Conservation (phyloP, 2,113 vertebrate species). For the Leiothrix lutea region DNA sequence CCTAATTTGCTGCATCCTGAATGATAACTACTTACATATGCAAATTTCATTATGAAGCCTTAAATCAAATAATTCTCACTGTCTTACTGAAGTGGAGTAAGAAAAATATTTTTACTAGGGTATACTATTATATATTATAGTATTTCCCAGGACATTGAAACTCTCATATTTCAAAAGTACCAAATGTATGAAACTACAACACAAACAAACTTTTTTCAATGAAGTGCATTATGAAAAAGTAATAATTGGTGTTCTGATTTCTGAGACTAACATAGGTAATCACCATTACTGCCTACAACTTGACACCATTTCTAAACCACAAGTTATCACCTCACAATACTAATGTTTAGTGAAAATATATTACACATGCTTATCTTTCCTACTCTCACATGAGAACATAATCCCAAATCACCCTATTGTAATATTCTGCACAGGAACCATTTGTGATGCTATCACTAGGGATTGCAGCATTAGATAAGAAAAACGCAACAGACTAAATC, state of each 20-base stretch:
- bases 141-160: background rate
- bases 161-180: background rate
- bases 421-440: background rate
- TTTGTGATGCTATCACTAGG: background rate
- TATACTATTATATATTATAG: background rate
- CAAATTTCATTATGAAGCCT: background rate
- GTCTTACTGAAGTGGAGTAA: background rate
- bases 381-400: background rate
- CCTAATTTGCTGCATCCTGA: background rate
- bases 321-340: background rate
- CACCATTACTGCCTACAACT: background rate
- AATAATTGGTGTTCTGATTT: background rate
- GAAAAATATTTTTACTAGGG: background rate
- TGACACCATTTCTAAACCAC: background rate
- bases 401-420: background rate
- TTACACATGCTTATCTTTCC: background rate
- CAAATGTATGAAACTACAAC: background rate
- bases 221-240: background rate
- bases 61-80: background rate
- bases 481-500: background rate
- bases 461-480: background rate
- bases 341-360: background rate
- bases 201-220: background rate
- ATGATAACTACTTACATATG: background rate
- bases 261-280: background rate